Base-by-base conservation (phyloP, 2,888 invertebrate genomes). In the Scaptodrosophila latifasciaeformis region DNA sequence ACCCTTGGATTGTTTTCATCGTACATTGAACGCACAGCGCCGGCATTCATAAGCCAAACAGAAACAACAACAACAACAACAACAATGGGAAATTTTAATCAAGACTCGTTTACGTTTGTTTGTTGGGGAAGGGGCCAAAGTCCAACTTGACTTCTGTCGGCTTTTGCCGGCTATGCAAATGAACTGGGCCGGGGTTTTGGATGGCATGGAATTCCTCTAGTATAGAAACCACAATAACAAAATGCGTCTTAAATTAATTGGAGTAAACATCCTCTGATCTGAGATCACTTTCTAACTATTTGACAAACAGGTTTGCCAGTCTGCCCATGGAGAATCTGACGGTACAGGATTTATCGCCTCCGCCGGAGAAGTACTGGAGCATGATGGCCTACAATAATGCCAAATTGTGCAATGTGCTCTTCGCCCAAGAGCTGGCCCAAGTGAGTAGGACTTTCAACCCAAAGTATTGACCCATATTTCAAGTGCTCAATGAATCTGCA, bases 301-400 rank as follows among this genome's bases (percentile, higher is more conserved):
- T 65, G 88, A 46, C 52, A 61, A 64, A 42, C 51, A 86, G 90
- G 80, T 90, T 88, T 79, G 86, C 90, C 19, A 88, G 87, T 78
- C 77, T 91, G 49, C 88, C 87, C 30, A 83, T 69, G 47, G 88
- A 88, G 40, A 75, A 84, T 64, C 87, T 92, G 65, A 87, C 87
- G 2, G 86, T 88, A 51, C 88, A 89, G 68, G 88, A 88, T 65
- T 87, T 97, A 49, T 93, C 94, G 2, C 93, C 93, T 44, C 88
- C 90, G 0, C 88, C 89, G 10, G 89, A 90, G 12, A 89, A 91
- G 57, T 97, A 92, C 85, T 92, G 92, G 88, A 89, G 92, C 51
- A 92, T 96, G 90, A 91, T 90, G 87, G 94, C 95, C 0, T 98
- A 97, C 85, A 96, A 96, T 82, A 92, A 95, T 86, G 93, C 93